These are phyloP conservation scores for Neria commutata DNA, from an alignment of 2,888 invertebrate genomes.

Conservation along the genomic window DNA sequence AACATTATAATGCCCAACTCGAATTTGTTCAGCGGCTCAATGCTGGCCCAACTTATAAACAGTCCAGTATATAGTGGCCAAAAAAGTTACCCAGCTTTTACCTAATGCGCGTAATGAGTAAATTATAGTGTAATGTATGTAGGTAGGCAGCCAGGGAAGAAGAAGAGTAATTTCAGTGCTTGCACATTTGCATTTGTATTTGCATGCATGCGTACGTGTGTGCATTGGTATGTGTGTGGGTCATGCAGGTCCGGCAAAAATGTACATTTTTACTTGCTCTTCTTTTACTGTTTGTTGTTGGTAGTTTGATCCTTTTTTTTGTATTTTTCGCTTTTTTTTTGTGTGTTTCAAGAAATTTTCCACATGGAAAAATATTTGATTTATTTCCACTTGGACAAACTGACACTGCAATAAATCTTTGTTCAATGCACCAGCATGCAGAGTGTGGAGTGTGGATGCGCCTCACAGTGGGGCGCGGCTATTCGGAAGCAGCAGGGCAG, in stretches of 20 bases:
- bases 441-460: background rate
- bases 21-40: too few species aligned
- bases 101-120: slow-evolving; percentile 51
- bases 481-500: slow-evolving; percentile 38
- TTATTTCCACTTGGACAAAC: slow-evolving; percentile 57
- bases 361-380: slow-evolving; percentile 59
- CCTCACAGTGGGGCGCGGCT: slow-evolving; percentile 36
- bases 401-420: slow-evolving; percentile 58
- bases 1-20: too few species aligned
- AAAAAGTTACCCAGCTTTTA: too few species aligned
- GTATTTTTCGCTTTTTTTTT: slow-evolving; percentile 28
- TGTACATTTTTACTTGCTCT: slow-evolving; percentile 23
- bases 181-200: too few species aligned
- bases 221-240: slow-evolving; percentile 18
- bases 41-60: too few species aligned
- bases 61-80: too few species aligned
- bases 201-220: slow-evolving; percentile 3
- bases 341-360: slow-evolving; percentile 43
- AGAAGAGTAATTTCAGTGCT: too few species aligned
- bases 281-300: slow-evolving; percentile 26
- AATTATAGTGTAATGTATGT: too few species aligned
- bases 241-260: slow-evolving; percentile 27
- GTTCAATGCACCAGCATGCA: slow-evolving; percentile 45
- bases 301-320: slow-evolving; percentile 37
- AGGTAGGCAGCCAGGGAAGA: too few species aligned